Percentiles rank a stretch among this genome's conserved stretches.
Evolutionary conservation across 2,797 vertebrate genomes (phyloP).

Genomic region (Lithobates pipiens): DNA sequence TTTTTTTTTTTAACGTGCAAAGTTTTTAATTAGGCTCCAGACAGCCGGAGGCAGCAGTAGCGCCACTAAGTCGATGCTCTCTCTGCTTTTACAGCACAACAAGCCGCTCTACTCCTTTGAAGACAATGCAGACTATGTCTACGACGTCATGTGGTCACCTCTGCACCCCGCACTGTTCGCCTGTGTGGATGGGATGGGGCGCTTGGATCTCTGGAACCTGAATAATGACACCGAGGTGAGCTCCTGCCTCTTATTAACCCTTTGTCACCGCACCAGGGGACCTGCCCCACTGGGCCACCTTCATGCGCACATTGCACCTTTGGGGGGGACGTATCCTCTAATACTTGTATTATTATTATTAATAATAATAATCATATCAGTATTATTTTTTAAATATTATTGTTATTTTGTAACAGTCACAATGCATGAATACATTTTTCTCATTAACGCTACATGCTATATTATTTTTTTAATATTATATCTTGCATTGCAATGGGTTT

Average conservation of each 20-base stretch:
- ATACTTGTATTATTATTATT: too few species aligned
- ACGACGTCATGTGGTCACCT: constrained; percentile 97
- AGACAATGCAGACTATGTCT: constrained; percentile 97
- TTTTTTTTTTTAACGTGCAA: constrained; percentile 82
- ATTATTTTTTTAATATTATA: too few species aligned
- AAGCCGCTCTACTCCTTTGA: constrained; percentile 98
- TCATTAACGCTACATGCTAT: too few species aligned
- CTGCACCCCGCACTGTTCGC: constrained; percentile 93
- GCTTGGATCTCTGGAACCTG: constrained; percentile 96
- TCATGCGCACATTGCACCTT: too few species aligned
- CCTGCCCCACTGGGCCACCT: too few species aligned
- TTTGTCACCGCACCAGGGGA: not conserved
- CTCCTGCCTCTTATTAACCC: constrained; percentile 17
- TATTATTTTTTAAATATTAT: too few species aligned
- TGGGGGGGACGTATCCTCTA: too few species aligned
- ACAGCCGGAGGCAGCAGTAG: constrained; percentile 95
- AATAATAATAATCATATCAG: too few species aligned
- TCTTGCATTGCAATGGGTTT: too few species aligned
- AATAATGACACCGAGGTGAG: constrained; percentile 97
- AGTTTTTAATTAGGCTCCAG: constrained; percentile 98
- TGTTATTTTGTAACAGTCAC: too few species aligned
- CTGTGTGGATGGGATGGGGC: constrained; percentile 95
- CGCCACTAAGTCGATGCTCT: constrained; percentile 88
- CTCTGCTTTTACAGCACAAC: constrained; percentile 87
- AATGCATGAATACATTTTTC: too few species aligned